Base-by-base conservation (phyloP, 2,888 invertebrate species). In the Epinotia demarniana region DNA sequence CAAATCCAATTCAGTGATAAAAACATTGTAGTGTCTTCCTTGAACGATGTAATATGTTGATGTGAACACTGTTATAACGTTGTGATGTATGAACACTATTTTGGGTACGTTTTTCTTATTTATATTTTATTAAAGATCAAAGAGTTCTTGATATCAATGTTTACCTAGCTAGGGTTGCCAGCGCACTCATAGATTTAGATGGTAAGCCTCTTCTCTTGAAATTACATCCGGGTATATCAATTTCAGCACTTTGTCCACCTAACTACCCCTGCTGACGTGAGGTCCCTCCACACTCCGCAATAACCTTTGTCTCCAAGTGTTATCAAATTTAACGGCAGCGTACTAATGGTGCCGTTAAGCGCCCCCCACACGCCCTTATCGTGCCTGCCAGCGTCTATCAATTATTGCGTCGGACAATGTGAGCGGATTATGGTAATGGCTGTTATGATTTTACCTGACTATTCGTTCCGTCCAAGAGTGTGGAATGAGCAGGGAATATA, bases 301-400 rank as follows among this genome's bases (percentile, higher is more conserved):
- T 66, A 75, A 64, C 64, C 75, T 23, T 70, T 60, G 64, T 71
- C 69, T 74, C 58, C 64, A 39, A 39, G 60, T 69, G 68, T 71
- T 70, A 66, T 75, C 70, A 71, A 75, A 75, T 75, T 64, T 74
- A 71, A 75, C 70, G 69, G 69, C 9, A 39, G 3, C 6, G 23
- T 69, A 63, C 69, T 69, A 74, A 67, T 73, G 69, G 16, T 55
- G 49, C 27, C 63, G 63, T 63, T 70, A 69, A 57, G 69, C 63
- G 46, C 55, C 27, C 69, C 69, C 27, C 64, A 70, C 70, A 64
- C 70, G 70, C 33, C 60, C 75, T 70, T 75, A 75, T 75, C 75
- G 49, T 64, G 70, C 13, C 64, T 53, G 60, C 6, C 75, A 71
- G 70, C 23, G 70, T 43, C 70, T 60, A 75, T 66, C 70, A 70